Base-by-base conservation (phyloP, 2,888 invertebrate genomes). In the Smittia aterrima region DNA sequence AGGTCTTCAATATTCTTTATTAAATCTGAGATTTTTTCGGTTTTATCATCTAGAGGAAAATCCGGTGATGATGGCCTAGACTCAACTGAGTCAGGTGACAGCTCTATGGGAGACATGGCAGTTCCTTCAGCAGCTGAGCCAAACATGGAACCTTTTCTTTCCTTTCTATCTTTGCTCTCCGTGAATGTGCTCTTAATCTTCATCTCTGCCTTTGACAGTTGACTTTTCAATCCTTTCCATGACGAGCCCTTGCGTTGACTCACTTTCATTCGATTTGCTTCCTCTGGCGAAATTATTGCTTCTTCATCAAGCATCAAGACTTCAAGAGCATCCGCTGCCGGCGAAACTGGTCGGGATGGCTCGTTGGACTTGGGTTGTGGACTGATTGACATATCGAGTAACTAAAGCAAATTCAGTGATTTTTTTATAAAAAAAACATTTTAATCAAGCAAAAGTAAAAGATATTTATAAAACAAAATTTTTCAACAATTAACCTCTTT, bases 201-300 rank as follows among this genome's bases (percentile, higher is more conserved):
- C 79, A 90, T 84, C 80, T 92, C 91, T 77, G 92, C 92, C 83
- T 87, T 90, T 76, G 91, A 92, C 78, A 93, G 86, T 83, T 92
- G 92, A 78, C 92, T 88, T 82, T 93, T 93, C 75, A 93, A 85
- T 76, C 88, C 87, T 82, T 91, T 92, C 91, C 92, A 92, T 75
- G 86, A 82, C 77, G 88, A 86, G 38, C 83, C 82, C 78, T 89
- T 89, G 78, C 90, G 86, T 76, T 89, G 83, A 72, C 81, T 82
- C 24, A 77, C 76, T 79, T 86, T 86, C 76, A 83, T 83, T 77
- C 81, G 83, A 76, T 79, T 79, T 58, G 76, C 76, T 74, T 79
- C 79, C 76, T 81, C 79, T 25, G 79, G 79, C 1, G 81, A 80
- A 18, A 38, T 38, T 74, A 82, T 81, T 1, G 81, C 80, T 9